These are phyloP conservation scores for Philotrypesis tridentata DNA, from an alignment of 1,140 invertebrate genomes.

Conservation along the genomic window DNA sequence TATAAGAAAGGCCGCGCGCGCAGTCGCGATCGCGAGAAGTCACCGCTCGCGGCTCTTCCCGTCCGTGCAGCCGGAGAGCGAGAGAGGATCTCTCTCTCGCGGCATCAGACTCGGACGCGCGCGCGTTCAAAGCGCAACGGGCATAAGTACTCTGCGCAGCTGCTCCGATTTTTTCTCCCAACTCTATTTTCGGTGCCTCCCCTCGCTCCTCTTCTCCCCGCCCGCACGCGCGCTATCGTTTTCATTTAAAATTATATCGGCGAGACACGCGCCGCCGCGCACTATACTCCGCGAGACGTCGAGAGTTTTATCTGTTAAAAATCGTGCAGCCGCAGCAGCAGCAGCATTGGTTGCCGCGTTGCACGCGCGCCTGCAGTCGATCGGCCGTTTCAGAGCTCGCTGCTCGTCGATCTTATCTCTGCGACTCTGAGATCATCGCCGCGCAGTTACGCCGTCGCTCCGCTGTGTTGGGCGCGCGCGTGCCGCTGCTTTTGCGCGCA, in stretches of 20 bases:
- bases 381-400: too few relatives aligned
- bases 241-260: neutral
- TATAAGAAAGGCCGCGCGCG: constrained; percentile 16
- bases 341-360: too few relatives aligned
- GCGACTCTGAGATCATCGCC: too few relatives aligned
- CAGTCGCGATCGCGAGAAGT: constrained; percentile 20
- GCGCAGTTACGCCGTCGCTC: too few relatives aligned
- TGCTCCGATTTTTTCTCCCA: neutral
- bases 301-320: neutral
- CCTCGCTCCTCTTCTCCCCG: too few relatives aligned
- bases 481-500: neutral
- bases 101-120: neutral
- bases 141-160: too few relatives aligned
- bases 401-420: too few relatives aligned
- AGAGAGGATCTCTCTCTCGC: neutral
- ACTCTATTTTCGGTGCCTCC: neutral
- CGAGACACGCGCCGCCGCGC: neutral
- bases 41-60: neutral
- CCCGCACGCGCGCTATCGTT: neutral
- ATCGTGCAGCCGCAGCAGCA: too few relatives aligned
- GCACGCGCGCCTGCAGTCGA: too few relatives aligned
- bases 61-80: too few relatives aligned
- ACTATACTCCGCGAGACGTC: neutral
- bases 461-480: too few relatives aligned
- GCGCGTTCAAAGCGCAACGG: neutral